phyloP scores from a whole-genome alignment of 2,888 invertebrate genomes.

The Cremastinae sp. region DNA sequence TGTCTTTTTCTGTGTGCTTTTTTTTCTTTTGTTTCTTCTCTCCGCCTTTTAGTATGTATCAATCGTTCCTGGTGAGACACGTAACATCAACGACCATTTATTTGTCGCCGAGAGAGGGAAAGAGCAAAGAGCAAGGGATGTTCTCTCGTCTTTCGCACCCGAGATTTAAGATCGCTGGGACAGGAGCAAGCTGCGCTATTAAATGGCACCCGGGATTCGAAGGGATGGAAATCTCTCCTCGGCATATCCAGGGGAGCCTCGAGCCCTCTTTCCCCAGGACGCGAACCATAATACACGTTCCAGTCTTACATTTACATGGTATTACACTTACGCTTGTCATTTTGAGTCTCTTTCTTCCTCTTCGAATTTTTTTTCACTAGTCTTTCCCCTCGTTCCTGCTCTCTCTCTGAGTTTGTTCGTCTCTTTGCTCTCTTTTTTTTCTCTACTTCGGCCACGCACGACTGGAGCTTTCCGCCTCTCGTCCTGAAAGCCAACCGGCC shows the following conservation, averaged over 20 bases:
- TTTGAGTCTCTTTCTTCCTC: conserved; percentile 44
- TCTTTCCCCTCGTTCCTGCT: conserved; percentile 28
- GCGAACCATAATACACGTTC: conserved; percentile 40
- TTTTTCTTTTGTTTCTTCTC: too few relatives aligned
- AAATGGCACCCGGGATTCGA: conserved; percentile 53
- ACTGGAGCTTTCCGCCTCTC: conserved; percentile 48
- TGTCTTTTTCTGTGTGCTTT: conserved; percentile 21
- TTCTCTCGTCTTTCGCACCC: conserved; percentile 33
- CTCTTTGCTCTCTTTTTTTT: conserved; percentile 33
- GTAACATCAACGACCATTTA: conserved; percentile 54
- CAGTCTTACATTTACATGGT: conserved; percentile 51
- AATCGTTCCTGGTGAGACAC: conserved; percentile 49
- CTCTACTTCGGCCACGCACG: conserved; percentile 54
- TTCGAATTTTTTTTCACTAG: conserved; percentile 43
- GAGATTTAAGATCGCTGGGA: conserved; percentile 64
- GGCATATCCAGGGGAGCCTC: conserved; percentile 44
- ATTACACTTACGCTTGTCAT: conserved; percentile 55
- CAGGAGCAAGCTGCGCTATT: conserved; percentile 62
- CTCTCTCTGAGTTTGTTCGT: conserved; percentile 13
- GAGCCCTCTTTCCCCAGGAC: conserved; percentile 41
- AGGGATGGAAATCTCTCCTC: conserved; percentile 40
- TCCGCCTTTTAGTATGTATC: conserved; percentile 40
- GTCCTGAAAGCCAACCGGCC: conserved; percentile 41
- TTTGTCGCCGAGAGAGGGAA: conserved; percentile 37
- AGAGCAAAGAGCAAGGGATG: conserved; percentile 40